Evolutionary conservation across 2,888 invertebrate species (phyloP).

Genomic region (Drosophila siamana): DNA sequence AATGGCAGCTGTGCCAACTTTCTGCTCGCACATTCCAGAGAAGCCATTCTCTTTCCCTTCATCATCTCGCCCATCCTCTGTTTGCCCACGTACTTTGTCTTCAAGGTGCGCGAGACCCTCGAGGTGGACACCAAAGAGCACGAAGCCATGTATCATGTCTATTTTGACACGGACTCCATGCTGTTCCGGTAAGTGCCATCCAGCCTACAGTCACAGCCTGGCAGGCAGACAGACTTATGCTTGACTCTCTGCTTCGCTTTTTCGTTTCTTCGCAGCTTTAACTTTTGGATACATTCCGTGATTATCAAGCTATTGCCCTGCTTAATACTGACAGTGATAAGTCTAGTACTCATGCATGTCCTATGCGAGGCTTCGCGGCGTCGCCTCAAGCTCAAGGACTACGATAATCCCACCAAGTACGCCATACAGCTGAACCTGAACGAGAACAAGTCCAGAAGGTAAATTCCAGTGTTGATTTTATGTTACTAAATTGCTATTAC

Average conservation of each 20-base stretch:
- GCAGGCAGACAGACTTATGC: neutral
- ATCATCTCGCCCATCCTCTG: conserved; percentile 92
- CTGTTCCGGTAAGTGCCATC: conserved; percentile 80
- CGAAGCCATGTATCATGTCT: conserved; percentile 81
- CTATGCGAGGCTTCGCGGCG: conserved; percentile 91
- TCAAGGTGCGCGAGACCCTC: conserved; percentile 86
- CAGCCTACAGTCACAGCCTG: neutral
- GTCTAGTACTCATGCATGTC: conserved; percentile 88
- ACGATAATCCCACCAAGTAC: conserved; percentile 86
- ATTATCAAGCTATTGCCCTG: conserved; percentile 92
- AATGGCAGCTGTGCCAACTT: conserved; percentile 91
- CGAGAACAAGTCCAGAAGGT: conserved; percentile 68
- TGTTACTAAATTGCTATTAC: neutral
- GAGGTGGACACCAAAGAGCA: conserved; percentile 77
- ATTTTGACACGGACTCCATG: conserved; percentile 82
- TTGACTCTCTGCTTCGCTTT: too few relatives aligned
- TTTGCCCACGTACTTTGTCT: conserved; percentile 92
- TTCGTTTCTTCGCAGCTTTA: conserved; percentile 86
- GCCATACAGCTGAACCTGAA: conserved; percentile 80
- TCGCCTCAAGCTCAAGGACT: conserved; percentile 89
- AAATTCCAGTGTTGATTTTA: conserved; percentile 21
- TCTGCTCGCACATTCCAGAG: conserved; percentile 91
- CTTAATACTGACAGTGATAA: conserved; percentile 89
- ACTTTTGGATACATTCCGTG: conserved; percentile 92
- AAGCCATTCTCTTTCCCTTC: conserved; percentile 91